Evolutionary conservation across 2,113 vertebrate species (phyloP), one percentile per base, ranked within the genome.

Genomic region (Tapirus terrestris): DNA sequence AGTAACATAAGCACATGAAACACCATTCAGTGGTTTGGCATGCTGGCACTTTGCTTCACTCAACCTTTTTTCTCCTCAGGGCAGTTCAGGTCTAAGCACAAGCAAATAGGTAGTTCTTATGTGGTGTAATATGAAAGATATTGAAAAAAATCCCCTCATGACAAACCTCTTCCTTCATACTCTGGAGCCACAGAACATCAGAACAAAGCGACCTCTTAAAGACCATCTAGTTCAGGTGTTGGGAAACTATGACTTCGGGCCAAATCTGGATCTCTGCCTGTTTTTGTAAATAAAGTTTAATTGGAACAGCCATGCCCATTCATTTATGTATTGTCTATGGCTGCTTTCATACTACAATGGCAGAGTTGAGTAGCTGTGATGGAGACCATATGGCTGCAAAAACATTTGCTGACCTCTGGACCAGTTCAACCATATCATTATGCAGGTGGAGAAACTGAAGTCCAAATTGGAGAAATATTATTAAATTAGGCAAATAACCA

Each of bases 221-320:
- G 8, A 60, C 73, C 61, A 95, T 68, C n/a, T 75, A 81, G 18
- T 89, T 76, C 13, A 36, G 43, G 53, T 53, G 31, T 56, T 85
- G 12, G 31, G 9, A 96, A 80, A 84, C 3, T 91, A 79, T 77
- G 16, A 58, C 27, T 39, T 80, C 11, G 72, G 48, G 9, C 3
- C 29, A 91, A 56, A 61, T 70, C 25, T 58, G 87, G 3, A 23
- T 33, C 48, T 94, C 33, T 82, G 68, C 25, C 36, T 80, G 8
- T 81, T 90, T 93, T 73, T 85, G 5, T 75, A 75, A 91, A 91
- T 91, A 81, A 93, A 73, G 14, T 84, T 77, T 81, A 61, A 85
- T 92, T 93, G 68, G 29, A 91, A 91, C 3, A 65, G 17, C 21
- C 10, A 53, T 91, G 10, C 5, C 56, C 20, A 12, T 75, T 84